phyloP scores from a whole-genome alignment of 2,113 vertebrate species.

The Mugil cephalus region DNA sequence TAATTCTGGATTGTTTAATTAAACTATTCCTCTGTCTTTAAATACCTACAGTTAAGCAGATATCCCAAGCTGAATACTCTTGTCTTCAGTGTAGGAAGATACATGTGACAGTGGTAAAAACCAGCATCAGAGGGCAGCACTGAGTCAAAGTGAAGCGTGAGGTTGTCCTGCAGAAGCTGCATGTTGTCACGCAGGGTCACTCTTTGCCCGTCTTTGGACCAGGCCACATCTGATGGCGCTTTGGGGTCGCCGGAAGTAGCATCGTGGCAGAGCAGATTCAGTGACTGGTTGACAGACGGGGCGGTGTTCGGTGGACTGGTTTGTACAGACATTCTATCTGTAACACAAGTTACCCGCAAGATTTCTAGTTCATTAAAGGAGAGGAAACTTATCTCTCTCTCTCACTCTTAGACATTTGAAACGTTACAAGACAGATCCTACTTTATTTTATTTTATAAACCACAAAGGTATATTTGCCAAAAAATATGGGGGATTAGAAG shows the following conservation, averaged over 20 bases:
- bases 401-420: neutral
- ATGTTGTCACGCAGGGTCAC: slow-evolving; percentile 43
- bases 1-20: neutral
- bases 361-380: neutral
- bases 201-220: slow-evolving; percentile 57
- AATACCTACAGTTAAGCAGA: slow-evolving; percentile 55
- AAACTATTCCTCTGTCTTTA: neutral
- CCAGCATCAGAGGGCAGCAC: slow-evolving; percentile 59
- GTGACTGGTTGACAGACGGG: slow-evolving; percentile 33
- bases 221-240: slow-evolving; percentile 5
- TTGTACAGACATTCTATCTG: slow-evolving; percentile 63
- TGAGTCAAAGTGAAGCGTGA: slow-evolving; percentile 55
- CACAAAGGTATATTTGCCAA: too few species aligned
- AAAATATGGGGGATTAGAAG: too few species aligned
- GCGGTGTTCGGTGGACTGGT: slow-evolving; percentile 16
- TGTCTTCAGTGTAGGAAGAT: neutral
- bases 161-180: slow-evolving; percentile 40
- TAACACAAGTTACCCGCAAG: neutral
- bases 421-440: too few species aligned
- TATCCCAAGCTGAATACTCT: slow-evolving; percentile 50
- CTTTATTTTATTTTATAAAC: too few species aligned
- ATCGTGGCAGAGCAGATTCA: slow-evolving; percentile 56
- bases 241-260: neutral
- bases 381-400: neutral
- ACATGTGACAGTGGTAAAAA: slow-evolving; percentile 57